Conservation (phyloP, 2,113 vertebrate genomes). For the Laticauda colubrina region DNA sequence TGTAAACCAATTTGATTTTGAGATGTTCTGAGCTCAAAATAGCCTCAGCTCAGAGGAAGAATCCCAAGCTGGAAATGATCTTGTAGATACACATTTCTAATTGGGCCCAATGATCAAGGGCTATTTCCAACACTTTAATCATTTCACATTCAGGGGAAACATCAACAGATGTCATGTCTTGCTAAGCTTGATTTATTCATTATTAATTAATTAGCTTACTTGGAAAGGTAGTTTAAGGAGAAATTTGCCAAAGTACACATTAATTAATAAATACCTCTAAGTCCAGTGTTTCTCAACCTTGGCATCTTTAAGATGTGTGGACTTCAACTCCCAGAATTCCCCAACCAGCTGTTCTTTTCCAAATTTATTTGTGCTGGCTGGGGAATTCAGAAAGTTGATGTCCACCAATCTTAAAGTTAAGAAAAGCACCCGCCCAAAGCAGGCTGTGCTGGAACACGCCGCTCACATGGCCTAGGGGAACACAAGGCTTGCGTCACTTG, state of each 20-base stretch:
- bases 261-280: neutral
- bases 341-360: too few species aligned
- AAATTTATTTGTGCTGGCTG: too few species aligned
- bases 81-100: neutral
- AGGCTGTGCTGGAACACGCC: too few species aligned
- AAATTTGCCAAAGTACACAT: neutral
- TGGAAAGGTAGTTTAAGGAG: neutral
- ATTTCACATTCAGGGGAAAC: neutral
- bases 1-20: neutral
- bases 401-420: neutral
- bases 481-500: too few species aligned
- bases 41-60: neutral
- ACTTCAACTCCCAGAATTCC: neutral
- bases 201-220: neutral
- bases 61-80: neutral
- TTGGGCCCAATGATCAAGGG: neutral
- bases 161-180: neutral
- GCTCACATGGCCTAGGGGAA: too few species aligned
- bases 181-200: neutral
- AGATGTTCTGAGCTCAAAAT: neutral
- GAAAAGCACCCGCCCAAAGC: neutral
- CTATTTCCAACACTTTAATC: neutral
- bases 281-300: neutral
- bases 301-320: neutral
- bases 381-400: neutral